Conservation (phyloP, 2,888 invertebrate species). For the Apamea monoglypha region DNA sequence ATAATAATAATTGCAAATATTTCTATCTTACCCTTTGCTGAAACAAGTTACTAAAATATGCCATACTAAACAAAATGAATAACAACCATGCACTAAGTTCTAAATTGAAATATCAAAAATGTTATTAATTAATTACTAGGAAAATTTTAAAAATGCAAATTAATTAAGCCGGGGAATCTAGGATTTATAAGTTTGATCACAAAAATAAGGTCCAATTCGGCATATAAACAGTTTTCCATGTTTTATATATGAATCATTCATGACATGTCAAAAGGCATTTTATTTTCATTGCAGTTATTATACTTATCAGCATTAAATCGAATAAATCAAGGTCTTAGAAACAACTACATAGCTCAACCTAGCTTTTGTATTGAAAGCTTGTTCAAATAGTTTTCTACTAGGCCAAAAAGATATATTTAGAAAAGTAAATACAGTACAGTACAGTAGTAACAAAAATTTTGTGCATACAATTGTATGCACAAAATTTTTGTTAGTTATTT, state of each 20-base stretch:
- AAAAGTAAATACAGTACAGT: too few relatives aligned
- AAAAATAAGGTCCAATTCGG: constrained; percentile 81
- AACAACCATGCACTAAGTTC: constrained; percentile 72
- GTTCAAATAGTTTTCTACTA: background rate
- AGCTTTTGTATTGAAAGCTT: background rate
- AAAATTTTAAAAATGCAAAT: constrained; percentile 66
- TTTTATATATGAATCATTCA: constrained; percentile 70
- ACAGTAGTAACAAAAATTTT: too few relatives aligned
- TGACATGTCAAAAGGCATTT: constrained; percentile 71
- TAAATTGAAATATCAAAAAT: constrained; percentile 72
- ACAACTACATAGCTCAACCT: background rate
- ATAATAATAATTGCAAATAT: background rate
- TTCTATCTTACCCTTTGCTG: background rate
- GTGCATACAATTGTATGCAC: constrained; percentile 10
- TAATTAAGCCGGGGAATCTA: constrained; percentile 75
- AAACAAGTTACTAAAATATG: background rate
- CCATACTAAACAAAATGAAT: constrained; percentile 55
- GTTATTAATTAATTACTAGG: constrained; percentile 73
- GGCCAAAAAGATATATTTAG: constrained; percentile 9
- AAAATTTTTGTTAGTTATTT: background rate
- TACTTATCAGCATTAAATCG: constrained; percentile 14
- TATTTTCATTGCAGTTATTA: constrained; percentile 64
- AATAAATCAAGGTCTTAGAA: constrained; percentile 26
- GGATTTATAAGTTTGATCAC: constrained; percentile 73
- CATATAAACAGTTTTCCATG: constrained; percentile 72